Evolutionary conservation across 2,113 vertebrate genomes (phyloP), one percentile per base, ranked within the genome.

Genomic region (Alethe diademata): DNA sequence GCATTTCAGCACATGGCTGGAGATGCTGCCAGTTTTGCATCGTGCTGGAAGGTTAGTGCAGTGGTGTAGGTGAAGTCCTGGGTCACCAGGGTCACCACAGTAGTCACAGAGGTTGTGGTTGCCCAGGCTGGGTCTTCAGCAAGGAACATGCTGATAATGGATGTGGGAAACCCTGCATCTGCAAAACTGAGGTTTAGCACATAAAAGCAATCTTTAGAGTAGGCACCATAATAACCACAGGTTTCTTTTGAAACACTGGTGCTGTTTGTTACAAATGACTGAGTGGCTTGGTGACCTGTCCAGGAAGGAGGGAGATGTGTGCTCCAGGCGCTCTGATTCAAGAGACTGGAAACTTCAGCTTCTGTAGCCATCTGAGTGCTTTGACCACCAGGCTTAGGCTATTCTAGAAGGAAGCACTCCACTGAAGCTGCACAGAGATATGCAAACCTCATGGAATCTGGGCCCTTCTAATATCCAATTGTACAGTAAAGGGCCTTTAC

Each of bases 1-100:
- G 23, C 78, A 36, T 13, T 31, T 23, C 2, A 16, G 16, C 5
- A 1, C 1, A 3, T 12, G 31, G 25, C 22, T 8, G 5, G 25
- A 42, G 29, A 42, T 1, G 3, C 38, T 84, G 23, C 12, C 23
- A 19, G 42, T n/a, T 91, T 45, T 18, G 12, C 61, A 26, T 38
- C 43, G 12, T 10, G 26, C 26, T 64, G 51, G 29, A 45, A 61
- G 62, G 50, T 36, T 51, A 43, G 8, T 29, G 51, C 23, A 20
- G 43, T 14, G 43, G 11, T 66, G 14, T 12, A 38, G 43, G n/a
- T 23, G 56, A 45, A 78, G 42, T 16, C 20, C 31, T 36, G 33
- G 33, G 25, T 81, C 43, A 45, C 43, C 43, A 45, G 43, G 50
- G 42, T 23, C 28, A 38, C 19, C 23, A 22, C 58, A 33, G 25